Evolutionary conservation across 92 coral and sea anemone species (phyloP).

Genomic region (Chrysogorgia sp.): DNA sequence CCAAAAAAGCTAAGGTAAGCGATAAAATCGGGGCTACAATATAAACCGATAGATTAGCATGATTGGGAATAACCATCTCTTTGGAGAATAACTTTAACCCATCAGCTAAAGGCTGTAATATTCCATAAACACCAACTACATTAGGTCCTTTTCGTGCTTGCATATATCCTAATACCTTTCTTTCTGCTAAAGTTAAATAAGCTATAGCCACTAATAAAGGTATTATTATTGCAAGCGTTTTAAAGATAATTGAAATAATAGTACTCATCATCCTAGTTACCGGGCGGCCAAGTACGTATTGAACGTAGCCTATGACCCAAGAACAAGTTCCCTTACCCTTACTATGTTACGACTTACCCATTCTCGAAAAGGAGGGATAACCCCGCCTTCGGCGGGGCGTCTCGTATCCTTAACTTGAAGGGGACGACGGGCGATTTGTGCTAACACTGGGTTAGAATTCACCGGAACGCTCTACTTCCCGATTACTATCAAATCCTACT

Average conservation of each 20-base stretch:
- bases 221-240: conserved; percentile 58
- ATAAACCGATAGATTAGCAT: conserved; percentile 69
- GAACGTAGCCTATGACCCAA: conserved; percentile 57
- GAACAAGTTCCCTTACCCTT: conserved; percentile 87
- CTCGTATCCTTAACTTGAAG: conserved; percentile 67
- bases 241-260: no score
- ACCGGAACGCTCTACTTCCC: conserved; percentile 94
- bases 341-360: conserved; percentile 92
- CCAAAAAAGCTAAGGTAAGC: conserved; percentile 67
- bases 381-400: conserved; percentile 68
- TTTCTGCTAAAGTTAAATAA: conserved; percentile 87
- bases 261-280: conserved; percentile 49
- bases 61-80: no score
- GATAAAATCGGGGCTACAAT: conserved; percentile 69
- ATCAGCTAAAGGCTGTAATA: conserved; percentile 81
- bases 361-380: conserved; percentile 69
- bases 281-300: conserved; percentile 47
- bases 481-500: conserved; percentile 96
- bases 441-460: conserved; percentile 82
- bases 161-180: conserved; percentile 81
- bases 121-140: conserved; percentile 76
- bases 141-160: conserved; percentile 88
- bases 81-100: conserved; percentile 78
- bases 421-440: conserved; percentile 96
- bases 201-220: conserved; percentile 83